These are phyloP conservation scores for Acholoe squamosa DNA, from an alignment of 2,888 invertebrate species.

Conservation along the genomic window DNA sequence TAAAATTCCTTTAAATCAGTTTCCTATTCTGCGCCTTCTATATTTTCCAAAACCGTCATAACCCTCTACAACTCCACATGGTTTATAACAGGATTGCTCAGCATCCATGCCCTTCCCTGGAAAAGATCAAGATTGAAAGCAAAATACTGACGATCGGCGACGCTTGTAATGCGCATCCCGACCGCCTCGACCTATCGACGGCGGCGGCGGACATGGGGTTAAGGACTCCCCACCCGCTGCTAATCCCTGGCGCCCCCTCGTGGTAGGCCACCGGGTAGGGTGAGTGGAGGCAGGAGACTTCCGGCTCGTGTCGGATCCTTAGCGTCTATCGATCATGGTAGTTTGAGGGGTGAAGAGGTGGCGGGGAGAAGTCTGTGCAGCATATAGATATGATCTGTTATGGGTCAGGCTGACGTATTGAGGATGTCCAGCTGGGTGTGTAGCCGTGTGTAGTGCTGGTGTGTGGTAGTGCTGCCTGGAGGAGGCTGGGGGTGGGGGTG, in stretches of 20 bases:
- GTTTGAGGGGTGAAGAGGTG: neutral
- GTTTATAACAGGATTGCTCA: neutral
- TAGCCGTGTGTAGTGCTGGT: neutral
- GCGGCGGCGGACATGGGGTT: neutral
- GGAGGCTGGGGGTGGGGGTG: neutral
- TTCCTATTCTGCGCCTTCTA: neutral
- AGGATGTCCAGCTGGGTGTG: neutral
- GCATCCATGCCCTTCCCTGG: neutral
- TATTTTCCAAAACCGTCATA: neutral
- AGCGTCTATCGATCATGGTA: slow-evolving; percentile 29
- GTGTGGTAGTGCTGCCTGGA: neutral
- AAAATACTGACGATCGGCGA: neutral
- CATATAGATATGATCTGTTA: slow-evolving; percentile 56
- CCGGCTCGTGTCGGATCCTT: slow-evolving; percentile 42
- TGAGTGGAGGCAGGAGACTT: neutral
- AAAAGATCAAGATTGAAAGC: too few species aligned
- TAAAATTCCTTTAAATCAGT: too few species aligned
- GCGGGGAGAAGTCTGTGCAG: slow-evolving; percentile 15
- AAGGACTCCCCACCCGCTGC: neutral
- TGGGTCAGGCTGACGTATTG: too few species aligned
- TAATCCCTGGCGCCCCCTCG: slow-evolving; percentile 27
- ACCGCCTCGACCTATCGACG: slow-evolving; percentile 37
- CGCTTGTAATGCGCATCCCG: slow-evolving; percentile 27
- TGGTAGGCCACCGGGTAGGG: neutral
- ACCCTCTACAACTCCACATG: neutral